These are phyloP conservation scores for Megalops atlanticus DNA, from an alignment of 2,113 vertebrate genomes.

Conservation along the genomic window DNA sequence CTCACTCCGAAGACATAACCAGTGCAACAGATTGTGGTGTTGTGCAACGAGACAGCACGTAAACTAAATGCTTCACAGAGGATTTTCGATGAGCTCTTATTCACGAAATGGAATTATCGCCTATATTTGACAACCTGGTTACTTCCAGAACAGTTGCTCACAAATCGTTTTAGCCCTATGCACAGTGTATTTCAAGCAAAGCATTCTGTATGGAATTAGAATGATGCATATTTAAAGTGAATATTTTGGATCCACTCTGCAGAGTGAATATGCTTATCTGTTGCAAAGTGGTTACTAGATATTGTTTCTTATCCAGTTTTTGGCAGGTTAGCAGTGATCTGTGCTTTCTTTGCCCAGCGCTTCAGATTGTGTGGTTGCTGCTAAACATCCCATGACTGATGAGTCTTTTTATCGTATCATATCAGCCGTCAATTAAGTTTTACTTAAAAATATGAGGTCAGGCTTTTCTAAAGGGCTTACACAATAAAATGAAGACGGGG, in stretches of 20 bases:
- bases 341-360: conserved; percentile 35
- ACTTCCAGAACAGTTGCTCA: neutral
- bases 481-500: conserved; percentile 21
- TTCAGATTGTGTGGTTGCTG: conserved; percentile 46
- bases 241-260: neutral
- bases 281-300: conserved; percentile 57
- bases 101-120: neutral
- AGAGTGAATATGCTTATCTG: conserved; percentile 45
- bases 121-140: neutral
- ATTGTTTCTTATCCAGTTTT: conserved; percentile 44
- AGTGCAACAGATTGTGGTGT: neutral
- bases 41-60: neutral
- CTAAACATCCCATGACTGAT: conserved; percentile 43
- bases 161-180: neutral
- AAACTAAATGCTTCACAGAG: neutral
- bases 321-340: conserved; percentile 50
- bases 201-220: neutral
- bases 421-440: conserved; percentile 41
- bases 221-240: conserved; percentile 9
- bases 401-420: conserved; percentile 40
- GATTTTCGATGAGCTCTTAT: neutral
- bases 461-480: conserved; percentile 17
- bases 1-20: conserved; percentile 48
- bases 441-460: neutral
- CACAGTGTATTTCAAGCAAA: neutral